Conservation (phyloP, 2,888 invertebrate genomes). For the Campoplex nolae region DNA sequence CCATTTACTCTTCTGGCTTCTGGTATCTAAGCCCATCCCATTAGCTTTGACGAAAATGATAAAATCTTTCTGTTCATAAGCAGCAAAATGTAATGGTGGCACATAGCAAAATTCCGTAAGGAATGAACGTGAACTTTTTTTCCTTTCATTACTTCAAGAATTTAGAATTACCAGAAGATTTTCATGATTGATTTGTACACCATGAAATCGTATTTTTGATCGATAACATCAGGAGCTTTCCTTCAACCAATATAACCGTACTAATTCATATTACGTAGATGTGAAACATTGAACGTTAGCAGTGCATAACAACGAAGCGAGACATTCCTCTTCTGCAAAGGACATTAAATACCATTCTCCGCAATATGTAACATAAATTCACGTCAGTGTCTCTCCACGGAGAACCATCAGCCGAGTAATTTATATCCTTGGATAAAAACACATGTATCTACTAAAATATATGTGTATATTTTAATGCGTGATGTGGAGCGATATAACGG, state of each 20-base stretch:
- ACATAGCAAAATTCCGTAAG: too few species aligned
- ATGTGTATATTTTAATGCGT: background rate
- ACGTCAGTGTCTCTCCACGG: conserved; percentile 52
- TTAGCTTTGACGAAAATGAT: too few species aligned
- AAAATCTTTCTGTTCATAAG: too few species aligned
- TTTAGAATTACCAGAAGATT: too few species aligned
- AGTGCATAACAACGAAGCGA: conserved; percentile 60
- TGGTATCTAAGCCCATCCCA: too few species aligned
- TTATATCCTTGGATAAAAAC: conserved; percentile 59
- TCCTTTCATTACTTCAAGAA: too few species aligned
- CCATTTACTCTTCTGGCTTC: too few species aligned
- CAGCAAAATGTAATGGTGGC: too few species aligned
- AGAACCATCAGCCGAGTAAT: conserved; percentile 58
- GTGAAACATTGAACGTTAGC: conserved; percentile 20
- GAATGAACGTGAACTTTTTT: too few species aligned
- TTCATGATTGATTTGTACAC: too few species aligned
- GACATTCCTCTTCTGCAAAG: conserved; percentile 66
- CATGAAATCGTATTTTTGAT: background rate
- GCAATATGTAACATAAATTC: conserved; percentile 69
- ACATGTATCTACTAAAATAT: background rate
- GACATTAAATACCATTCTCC: conserved; percentile 71
- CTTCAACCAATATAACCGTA: background rate
- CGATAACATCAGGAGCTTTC: background rate
- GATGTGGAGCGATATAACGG: background rate
- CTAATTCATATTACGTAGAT: conserved; percentile 36